Percentiles rank a stretch among this genome's conserved stretches.
Conservation (phyloP, 2,888 invertebrate species). For the Crematogaster levior region DNA sequence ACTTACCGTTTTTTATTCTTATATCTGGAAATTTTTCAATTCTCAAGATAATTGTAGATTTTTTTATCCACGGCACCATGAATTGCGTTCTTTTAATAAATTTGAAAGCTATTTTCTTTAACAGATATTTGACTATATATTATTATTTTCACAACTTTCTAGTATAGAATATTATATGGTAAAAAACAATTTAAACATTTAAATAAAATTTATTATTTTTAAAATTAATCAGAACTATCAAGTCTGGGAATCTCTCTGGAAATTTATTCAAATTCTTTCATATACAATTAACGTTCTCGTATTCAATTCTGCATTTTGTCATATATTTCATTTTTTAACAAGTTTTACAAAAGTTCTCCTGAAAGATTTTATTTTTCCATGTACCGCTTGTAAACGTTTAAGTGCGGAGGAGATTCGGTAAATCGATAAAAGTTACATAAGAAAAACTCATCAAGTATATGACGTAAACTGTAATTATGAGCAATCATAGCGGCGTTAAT, state of each 20-base stretch:
- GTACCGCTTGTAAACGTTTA: neutral
- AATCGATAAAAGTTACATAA: conserved; percentile 14
- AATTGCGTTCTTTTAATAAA: neutral
- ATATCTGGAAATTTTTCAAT: neutral
- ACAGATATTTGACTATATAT: neutral
- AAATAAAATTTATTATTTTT: neutral
- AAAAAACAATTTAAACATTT: too few species aligned
- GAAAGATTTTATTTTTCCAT: neutral
- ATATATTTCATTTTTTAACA: neutral
- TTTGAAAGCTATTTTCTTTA: neutral
- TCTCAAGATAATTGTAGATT: neutral
- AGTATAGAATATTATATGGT: too few species aligned
- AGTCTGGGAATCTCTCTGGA: neutral
- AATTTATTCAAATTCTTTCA: neutral
- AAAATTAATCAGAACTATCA: neutral
- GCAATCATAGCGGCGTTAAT: conserved; percentile 39
- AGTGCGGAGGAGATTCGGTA: neutral
- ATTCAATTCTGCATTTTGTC: neutral
- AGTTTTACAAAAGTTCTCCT: neutral
- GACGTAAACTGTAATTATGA: conserved; percentile 28
- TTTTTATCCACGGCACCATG: neutral
- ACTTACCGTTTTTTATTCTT: neutral
- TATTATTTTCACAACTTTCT: neutral
- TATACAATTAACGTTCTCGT: neutral
- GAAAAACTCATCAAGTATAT: conserved; percentile 15